phyloP scores from a whole-genome alignment of 2,113 vertebrate species.

The Ceyx margarethae region DNA sequence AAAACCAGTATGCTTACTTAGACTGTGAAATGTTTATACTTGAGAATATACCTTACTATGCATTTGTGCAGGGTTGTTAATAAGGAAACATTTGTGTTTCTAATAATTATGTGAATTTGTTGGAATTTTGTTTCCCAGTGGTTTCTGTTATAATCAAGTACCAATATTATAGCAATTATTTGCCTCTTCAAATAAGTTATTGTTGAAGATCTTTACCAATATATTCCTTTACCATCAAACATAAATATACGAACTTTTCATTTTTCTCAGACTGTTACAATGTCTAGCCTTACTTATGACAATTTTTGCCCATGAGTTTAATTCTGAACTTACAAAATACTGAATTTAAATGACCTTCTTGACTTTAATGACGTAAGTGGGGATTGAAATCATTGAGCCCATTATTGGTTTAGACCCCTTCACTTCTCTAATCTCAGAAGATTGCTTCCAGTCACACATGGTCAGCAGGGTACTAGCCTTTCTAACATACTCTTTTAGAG shows the following conservation, averaged over 20 bases:
- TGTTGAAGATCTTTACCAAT: not conserved
- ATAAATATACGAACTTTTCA: not conserved
- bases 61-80: not conserved
- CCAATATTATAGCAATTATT: not conserved
- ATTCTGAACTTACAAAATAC: not conserved
- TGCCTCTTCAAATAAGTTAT: not conserved
- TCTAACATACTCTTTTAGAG: not conserved
- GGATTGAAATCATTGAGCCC: not conserved
- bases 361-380: not conserved
- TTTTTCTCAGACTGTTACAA: not conserved
- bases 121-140: not conserved
- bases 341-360: conserved; percentile 16
- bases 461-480: conserved; percentile 23
- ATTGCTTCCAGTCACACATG: conserved; percentile 32
- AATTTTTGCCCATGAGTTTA: not conserved
- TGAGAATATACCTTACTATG: not conserved
- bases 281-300: not conserved
- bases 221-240: not conserved
- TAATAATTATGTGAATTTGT: not conserved
- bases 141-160: not conserved
- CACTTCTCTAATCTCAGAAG: conserved; percentile 43
- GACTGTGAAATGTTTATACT: not conserved
- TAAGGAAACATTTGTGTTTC: not conserved
- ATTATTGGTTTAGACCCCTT: conserved; percentile 47
- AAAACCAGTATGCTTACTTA: not conserved